phyloP scores from a whole-genome alignment of 2,888 invertebrate species.

The Buathra laborator region DNA sequence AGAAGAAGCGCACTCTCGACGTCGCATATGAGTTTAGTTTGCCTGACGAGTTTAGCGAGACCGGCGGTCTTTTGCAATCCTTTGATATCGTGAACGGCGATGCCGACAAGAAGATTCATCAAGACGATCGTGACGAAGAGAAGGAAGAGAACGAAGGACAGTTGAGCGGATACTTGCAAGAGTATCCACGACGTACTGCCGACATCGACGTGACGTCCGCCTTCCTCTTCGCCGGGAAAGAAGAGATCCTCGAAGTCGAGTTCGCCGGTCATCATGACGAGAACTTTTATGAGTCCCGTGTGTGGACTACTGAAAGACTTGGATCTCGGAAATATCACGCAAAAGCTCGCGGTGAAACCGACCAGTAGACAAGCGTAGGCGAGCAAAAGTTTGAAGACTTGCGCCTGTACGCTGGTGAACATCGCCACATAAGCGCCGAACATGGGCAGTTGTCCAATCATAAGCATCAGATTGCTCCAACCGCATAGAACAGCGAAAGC shows the following conservation, averaged over 20 bases:
- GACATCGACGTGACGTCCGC: slow-evolving; percentile 86
- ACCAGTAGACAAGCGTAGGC: slow-evolving; percentile 94
- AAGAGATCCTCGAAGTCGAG: slow-evolving; percentile 91
- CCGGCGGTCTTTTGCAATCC: slow-evolving; percentile 94
- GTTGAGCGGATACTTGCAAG: slow-evolving; percentile 92
- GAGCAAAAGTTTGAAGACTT: slow-evolving; percentile 94
- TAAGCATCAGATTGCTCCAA: slow-evolving; percentile 96
- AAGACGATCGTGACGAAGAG: slow-evolving; percentile 94
- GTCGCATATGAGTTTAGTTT: slow-evolving; percentile 94
- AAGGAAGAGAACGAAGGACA: slow-evolving; percentile 92
- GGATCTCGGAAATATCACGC: slow-evolving; percentile 94
- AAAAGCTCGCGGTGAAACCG: slow-evolving; percentile 95
- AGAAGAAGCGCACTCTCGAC: slow-evolving; percentile 93
- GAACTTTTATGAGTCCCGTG: slow-evolving; percentile 93
- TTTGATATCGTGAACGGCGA: slow-evolving; percentile 95
- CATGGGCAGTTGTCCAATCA: slow-evolving; percentile 95
- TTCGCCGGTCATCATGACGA: slow-evolving; percentile 96
- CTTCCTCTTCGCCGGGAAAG: slow-evolving; percentile 88
- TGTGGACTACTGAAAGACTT: slow-evolving; percentile 94
- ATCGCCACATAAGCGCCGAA: slow-evolving; percentile 96
- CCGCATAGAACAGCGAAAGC: slow-evolving; percentile 94
- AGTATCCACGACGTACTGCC: slow-evolving; percentile 86
- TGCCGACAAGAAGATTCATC: slow-evolving; percentile 94
- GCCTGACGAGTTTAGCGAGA: slow-evolving; percentile 92
- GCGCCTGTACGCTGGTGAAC: slow-evolving; percentile 95